Conservation (phyloP, 2,113 vertebrate species). For the Nyctereutes procyonoides region DNA sequence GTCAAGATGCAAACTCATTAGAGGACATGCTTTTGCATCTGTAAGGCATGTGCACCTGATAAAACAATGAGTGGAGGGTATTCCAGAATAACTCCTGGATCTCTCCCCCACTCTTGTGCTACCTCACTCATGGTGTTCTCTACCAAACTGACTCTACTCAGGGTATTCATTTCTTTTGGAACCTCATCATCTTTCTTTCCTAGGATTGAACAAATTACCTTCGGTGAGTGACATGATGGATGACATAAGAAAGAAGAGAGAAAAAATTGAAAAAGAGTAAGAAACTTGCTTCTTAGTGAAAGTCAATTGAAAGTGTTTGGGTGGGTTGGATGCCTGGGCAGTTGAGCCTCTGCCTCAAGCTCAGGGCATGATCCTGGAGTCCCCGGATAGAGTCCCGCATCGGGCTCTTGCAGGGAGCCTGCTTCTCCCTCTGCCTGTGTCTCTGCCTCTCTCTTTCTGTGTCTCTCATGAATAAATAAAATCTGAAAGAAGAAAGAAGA, state of each 20-base stretch:
- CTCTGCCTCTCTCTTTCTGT: too few species aligned
- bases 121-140: neutral
- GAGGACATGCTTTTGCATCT: neutral
- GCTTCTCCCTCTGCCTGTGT: too few species aligned
- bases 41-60: neutral
- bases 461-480: too few species aligned
- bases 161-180: neutral
- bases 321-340: neutral
- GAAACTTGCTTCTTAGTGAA: neutral
- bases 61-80: neutral
- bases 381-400: too few species aligned
- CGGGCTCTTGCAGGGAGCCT: too few species aligned
- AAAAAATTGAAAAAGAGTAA: conserved; percentile 62
- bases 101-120: fast-evolving
- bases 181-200: neutral
- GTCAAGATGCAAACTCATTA: neutral
- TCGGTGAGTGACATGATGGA: neutral
- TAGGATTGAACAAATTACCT: conserved; percentile 65
- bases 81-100: neutral
- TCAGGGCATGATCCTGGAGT: too few species aligned
- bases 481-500: too few species aligned
- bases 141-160: neutral
- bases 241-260: conserved; percentile 39
- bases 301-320: neutral
- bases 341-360: too few species aligned